Evolutionary conservation across 2,113 vertebrate genomes (phyloP).

Genomic region (Salvelinus alpinus): DNA sequence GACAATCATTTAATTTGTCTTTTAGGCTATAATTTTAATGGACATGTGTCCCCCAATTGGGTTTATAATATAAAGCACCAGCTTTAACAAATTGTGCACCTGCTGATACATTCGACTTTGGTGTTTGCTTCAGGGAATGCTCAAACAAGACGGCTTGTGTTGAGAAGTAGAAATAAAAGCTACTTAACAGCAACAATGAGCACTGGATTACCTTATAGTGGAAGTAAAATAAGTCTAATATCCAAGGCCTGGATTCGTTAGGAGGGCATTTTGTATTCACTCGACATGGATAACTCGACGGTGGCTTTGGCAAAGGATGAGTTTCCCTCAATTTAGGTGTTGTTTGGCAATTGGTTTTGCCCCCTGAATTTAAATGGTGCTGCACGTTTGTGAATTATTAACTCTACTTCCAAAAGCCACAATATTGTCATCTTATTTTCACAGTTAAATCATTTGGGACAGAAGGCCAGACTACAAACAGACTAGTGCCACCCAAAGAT

Average conservation of each 20-base stretch:
- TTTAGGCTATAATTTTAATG: no score
- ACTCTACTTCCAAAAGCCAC: no score
- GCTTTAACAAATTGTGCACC: conserved; percentile 29
- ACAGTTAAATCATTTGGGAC: conserved; percentile 93
- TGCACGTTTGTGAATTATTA: not conserved
- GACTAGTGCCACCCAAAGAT: conserved; percentile 89
- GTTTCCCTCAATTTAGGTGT: conserved; percentile 9
- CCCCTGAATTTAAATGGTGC: not conserved
- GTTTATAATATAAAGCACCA: conserved; percentile 48
- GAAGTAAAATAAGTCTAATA: conserved; percentile 91
- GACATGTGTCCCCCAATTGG: conserved; percentile 2
- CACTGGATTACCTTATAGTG: conserved; percentile 87
- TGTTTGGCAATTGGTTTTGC: not conserved
- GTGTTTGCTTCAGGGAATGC: fast-evolving
- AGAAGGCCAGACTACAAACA: conserved; percentile 89
- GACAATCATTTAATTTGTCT: no score
- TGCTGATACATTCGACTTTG: not conserved
- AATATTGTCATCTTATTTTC: not conserved
- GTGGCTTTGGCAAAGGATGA: conserved; percentile 90
- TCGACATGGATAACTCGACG: conserved; percentile 94
- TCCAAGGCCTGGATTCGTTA: conserved; percentile 93
- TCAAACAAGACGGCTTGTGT: not conserved
- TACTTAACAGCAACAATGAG: conserved; percentile 76
- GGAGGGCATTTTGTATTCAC: conserved; percentile 88
- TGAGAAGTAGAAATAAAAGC: not conserved